These are phyloP conservation scores for Onychorhynchus coronatus DNA, from an alignment of 2,113 vertebrate genomes.

Conservation along the genomic window DNA sequence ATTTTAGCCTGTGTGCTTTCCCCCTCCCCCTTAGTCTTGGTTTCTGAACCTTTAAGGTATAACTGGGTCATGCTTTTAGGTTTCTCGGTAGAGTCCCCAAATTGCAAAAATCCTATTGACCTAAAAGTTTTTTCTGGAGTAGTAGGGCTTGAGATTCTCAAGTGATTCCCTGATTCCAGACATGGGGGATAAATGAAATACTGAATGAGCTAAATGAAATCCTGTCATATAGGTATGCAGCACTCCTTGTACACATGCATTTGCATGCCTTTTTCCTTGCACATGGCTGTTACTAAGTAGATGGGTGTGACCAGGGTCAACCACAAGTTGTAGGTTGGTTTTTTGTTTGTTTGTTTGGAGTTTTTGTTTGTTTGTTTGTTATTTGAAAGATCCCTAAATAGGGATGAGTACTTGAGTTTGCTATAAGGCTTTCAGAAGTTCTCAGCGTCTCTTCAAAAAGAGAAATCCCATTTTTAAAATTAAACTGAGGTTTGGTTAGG, in stretches of 20 bases:
- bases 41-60: neutral
- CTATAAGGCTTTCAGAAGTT: neutral
- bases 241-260: neutral
- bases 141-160: neutral
- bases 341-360: neutral
- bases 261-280: neutral
- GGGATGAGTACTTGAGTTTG: neutral
- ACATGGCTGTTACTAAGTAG: accelerated
- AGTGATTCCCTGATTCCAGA: neutral
- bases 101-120: neutral
- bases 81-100: neutral
- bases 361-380: neutral
- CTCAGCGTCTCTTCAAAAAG: neutral
- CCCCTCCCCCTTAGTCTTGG: neutral
- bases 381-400: neutral
- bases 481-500: neutral
- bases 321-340: neutral
- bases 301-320: neutral
- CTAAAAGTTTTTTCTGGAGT: neutral
- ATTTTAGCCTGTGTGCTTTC: neutral
- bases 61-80: accelerated
- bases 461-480: neutral
- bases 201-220: neutral
- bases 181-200: neutral
- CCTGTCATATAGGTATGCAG: neutral